Evolutionary conservation across 2,797 vertebrate genomes (phyloP).

Genomic region (Amazona finschi): DNA sequence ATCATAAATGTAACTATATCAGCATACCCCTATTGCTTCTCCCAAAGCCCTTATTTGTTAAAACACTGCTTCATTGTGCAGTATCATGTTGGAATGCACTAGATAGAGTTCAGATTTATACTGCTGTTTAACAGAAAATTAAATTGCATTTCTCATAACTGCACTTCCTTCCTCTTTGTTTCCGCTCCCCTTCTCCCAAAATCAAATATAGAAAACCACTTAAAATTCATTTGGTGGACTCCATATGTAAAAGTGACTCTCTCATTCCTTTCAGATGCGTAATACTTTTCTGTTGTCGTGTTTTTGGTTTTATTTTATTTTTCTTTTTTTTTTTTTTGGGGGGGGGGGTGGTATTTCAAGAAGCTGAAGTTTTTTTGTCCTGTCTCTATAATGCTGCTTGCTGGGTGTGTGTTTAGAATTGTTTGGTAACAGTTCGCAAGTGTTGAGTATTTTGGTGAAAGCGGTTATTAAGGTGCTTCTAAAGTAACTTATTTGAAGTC

Average conservation of each 20-base stretch:
- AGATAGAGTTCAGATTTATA: not conserved
- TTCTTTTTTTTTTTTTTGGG: not conserved
- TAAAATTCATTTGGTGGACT: slow-evolving; percentile 18
- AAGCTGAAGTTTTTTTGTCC: not conserved
- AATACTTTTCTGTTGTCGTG: not conserved
- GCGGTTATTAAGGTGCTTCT: not conserved
- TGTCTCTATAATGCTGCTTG: not conserved
- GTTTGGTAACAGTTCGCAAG: not conserved
- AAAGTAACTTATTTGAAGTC: not conserved
- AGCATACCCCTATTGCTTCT: not conserved
- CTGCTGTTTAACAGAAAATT: slow-evolving; percentile 21
- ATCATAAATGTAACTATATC: not conserved
- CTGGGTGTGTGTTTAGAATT: accelerated
- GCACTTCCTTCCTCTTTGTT: slow-evolving; percentile 54
- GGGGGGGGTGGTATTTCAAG: not conserved
- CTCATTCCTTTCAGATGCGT: not conserved
- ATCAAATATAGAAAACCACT: slow-evolving; percentile 20
- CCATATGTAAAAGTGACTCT: not conserved
- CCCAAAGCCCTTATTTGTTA: not conserved
- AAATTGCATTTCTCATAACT: slow-evolving; percentile 17
- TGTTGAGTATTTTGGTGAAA: not conserved
- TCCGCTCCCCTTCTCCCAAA: not conserved
- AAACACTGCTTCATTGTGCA: not conserved
- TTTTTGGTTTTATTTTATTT: not conserved
- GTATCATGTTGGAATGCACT: not conserved